phyloP scores from a whole-genome alignment of 2,888 invertebrate genomes.

The Entomobrya proxima region DNA sequence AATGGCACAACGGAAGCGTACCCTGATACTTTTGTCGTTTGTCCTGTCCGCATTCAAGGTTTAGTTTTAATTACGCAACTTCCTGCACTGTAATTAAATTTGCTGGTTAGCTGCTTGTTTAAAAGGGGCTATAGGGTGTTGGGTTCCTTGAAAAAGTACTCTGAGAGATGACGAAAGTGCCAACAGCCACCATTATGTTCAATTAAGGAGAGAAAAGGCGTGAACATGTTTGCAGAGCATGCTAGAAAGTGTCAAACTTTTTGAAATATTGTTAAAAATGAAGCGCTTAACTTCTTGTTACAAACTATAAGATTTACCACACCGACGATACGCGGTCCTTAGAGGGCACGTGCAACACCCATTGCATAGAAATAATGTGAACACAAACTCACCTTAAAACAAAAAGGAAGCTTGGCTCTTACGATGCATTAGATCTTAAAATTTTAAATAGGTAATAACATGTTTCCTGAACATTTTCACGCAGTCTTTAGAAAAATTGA shows the following conservation, averaged over 20 bases:
- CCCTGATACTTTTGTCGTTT: conserved; percentile 37
- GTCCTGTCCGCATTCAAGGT: conserved; percentile 38
- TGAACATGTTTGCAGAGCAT: conserved; percentile 37
- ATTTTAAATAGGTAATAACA: neutral
- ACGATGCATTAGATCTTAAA: neutral
- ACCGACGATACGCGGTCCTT: neutral
- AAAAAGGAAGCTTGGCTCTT: neutral
- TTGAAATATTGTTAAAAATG: conserved; percentile 13
- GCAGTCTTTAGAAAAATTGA: neutral
- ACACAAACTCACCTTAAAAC: neutral
- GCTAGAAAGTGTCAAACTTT: conserved; percentile 57
- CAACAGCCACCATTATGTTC: conserved; percentile 7
- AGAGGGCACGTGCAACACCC: conserved; percentile 34
- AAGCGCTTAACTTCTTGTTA: neutral
- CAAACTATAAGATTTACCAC: conserved; percentile 2
- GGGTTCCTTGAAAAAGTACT: neutral
- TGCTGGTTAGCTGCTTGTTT: conserved; percentile 3
- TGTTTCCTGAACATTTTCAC: neutral
- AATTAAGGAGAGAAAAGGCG: conserved; percentile 49
- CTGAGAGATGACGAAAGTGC: neutral
- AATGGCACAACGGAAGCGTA: conserved; percentile 26
- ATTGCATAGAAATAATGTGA: neutral
- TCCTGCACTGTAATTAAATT: conserved; percentile 37
- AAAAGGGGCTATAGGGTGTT: neutral
- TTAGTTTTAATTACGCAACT: conserved; percentile 22